Conservation (phyloP, 1,140 invertebrate species). For the Lethocerus indicus region DNA sequence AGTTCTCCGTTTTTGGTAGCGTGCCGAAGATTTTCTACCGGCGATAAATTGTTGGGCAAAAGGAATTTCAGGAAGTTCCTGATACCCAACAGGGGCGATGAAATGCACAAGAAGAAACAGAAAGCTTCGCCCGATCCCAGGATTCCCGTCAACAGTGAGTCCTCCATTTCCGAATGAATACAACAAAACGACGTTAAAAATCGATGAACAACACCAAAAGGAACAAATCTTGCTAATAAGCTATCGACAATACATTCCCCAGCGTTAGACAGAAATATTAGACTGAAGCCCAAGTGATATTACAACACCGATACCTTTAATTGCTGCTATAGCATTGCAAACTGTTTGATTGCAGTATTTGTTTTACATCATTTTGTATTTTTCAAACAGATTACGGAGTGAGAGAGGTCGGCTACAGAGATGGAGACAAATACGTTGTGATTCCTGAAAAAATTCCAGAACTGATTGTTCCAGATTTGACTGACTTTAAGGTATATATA, state of each 20-base stretch:
- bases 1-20: background rate
- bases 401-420: conserved; percentile 36
- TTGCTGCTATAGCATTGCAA: background rate
- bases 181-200: background rate
- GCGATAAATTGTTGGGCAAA: conserved; percentile 40
- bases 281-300: background rate
- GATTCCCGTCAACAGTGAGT: conserved; percentile 39
- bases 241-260: background rate
- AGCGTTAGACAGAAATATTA: background rate
- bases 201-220: background rate
- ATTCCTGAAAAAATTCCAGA: conserved; percentile 86
- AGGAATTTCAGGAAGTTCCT: conserved; percentile 64
- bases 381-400: conserved; percentile 40
- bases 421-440: conserved; percentile 34
- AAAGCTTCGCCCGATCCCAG: conserved; percentile 34
- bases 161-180: no score
- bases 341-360: background rate
- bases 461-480: conserved; percentile 78
- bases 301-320: background rate
- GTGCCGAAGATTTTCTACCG: conserved; percentile 30
- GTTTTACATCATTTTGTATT: conserved; percentile 6
- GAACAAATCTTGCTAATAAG: background rate
- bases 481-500: conserved; percentile 37
- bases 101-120: conserved; percentile 41
- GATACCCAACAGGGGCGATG: conserved; percentile 49